Percentiles rank a stretch among this genome's conserved stretches.
These are phyloP conservation scores for Chloromyia formosa DNA, from an alignment of 2,888 invertebrate genomes.

Conservation along the genomic window DNA sequence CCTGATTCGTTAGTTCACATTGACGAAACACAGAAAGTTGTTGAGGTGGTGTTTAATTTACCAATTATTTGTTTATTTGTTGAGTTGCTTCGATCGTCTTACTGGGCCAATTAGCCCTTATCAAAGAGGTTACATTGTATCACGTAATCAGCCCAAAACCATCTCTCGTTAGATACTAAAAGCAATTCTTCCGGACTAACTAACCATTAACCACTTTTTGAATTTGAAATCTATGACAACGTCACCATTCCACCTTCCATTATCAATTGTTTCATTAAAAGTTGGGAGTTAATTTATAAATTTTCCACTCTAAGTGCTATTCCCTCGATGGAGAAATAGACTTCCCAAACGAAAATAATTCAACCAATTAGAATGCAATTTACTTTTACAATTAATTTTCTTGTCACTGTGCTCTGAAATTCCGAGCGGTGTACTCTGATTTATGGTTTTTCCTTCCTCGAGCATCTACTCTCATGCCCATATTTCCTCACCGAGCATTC, in stretches of 20 bases:
- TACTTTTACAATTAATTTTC: constrained; percentile 39
- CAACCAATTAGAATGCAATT: constrained; percentile 39
- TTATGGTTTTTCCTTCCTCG: constrained; percentile 27
- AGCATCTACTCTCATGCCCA: neutral
- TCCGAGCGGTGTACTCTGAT: constrained; percentile 35
- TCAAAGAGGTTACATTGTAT: too few relatives aligned
- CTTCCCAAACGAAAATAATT: constrained; percentile 22
- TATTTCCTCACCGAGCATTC: neutral
- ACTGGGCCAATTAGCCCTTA: too few relatives aligned
- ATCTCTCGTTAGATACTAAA: too few relatives aligned
- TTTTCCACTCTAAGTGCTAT: neutral
- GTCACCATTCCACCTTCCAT: neutral
- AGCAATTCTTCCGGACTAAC: too few relatives aligned
- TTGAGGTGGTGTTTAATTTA: too few relatives aligned
- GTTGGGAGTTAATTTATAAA: neutral
- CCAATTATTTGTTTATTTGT: too few relatives aligned
- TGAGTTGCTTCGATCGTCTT: too few relatives aligned
- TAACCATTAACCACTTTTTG: too few relatives aligned
- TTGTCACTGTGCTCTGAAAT: constrained; percentile 30
- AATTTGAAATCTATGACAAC: too few relatives aligned
- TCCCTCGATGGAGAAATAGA: neutral
- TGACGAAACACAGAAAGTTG: too few relatives aligned
- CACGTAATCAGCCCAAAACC: too few relatives aligned
- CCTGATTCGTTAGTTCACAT: too few relatives aligned
- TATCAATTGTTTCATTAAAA: neutral